Evolutionary conservation across 2,888 invertebrate species (phyloP), one percentile per base, ranked within the genome.

Genomic region (Ophioninae sp.): DNA sequence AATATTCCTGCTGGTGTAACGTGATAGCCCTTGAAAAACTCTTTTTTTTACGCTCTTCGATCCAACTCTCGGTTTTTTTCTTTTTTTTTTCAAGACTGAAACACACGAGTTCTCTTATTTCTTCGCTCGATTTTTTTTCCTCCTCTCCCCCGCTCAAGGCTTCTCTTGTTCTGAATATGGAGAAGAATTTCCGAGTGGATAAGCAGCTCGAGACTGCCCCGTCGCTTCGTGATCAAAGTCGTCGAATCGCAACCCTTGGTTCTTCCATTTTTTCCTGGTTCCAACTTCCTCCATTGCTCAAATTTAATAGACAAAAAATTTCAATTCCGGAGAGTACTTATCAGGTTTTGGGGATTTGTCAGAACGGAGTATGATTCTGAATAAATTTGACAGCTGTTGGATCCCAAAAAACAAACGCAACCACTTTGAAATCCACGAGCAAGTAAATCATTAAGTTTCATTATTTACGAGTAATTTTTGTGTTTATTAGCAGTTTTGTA

Each of bases 1-100:
- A 23, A 13, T 44, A 63, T 41, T 39, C 17, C 30, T 73, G 75
- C 65, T 67, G 44, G 73, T 69, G 86, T 87, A 87, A 87, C 83
- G 84, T 79, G 87, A 88, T 87, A 87, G 82, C 76, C 69, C 68
- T 79, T 39, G 71, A 56, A 79, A 79, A 39, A 39, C 65, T 64
- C 65, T 64, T 65, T 75, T 68, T 61, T 69, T 30, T 30, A 17
- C 23, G 13, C 69, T 41, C 63, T 72, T 59, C 69, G 41, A 61
- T 39, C 23, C 63, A 23, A 58, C 59, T 51, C 51, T 13, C 30
- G 22, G 44, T 72, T 72, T 63, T 44, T 84, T 82, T 72, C 72
- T 61, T 72, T 72, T 63, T 44, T 84, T 82, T 72, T 75, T 69
- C n/a, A 30, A 30, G 30, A 30, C 30, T 30, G n/a, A 67, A 51